Conservation (phyloP, 2,797 vertebrate species). For the Amazona ochrocephala region DNA sequence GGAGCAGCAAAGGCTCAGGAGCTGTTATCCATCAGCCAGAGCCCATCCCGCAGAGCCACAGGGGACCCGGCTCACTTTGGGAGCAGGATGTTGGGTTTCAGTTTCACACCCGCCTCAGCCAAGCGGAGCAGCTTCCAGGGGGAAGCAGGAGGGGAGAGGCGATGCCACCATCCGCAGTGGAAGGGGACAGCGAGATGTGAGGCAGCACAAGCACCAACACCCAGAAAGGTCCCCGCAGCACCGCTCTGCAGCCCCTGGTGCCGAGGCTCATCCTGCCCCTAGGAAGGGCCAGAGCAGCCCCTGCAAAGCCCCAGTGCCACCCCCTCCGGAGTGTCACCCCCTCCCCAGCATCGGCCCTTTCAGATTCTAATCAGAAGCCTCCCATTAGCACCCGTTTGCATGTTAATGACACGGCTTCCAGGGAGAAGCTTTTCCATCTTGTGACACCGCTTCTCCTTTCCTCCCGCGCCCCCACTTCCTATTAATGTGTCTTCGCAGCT, state of each 20-base stretch:
- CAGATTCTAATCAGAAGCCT: not conserved
- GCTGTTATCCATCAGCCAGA: too few species aligned
- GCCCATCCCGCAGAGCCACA: too few species aligned
- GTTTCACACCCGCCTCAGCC: too few species aligned
- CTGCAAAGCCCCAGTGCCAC: not conserved
- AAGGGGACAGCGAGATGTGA: not conserved
- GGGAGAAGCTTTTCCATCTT: not conserved
- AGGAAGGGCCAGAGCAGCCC: not conserved
- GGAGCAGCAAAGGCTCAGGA: too few species aligned
- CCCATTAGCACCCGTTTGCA: not conserved
- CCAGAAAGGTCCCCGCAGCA: fast-evolving
- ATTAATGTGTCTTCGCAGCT: not conserved
- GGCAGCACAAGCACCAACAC: not conserved
- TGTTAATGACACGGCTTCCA: not conserved
- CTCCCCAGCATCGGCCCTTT: not conserved
- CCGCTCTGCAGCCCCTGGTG: not conserved
- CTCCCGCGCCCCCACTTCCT: not conserved
- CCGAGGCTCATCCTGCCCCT: fast-evolving
- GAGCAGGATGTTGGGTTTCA: too few species aligned
- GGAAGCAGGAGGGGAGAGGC: fast-evolving
- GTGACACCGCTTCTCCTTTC: constrained; percentile 29
- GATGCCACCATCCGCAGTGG: fast-evolving
- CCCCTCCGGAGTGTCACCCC: not conserved
- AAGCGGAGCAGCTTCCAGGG: not conserved
- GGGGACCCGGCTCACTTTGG: too few species aligned